These are phyloP conservation scores for Apotomis betuletana DNA, from an alignment of 2,888 invertebrate genomes.

Conservation along the genomic window DNA sequence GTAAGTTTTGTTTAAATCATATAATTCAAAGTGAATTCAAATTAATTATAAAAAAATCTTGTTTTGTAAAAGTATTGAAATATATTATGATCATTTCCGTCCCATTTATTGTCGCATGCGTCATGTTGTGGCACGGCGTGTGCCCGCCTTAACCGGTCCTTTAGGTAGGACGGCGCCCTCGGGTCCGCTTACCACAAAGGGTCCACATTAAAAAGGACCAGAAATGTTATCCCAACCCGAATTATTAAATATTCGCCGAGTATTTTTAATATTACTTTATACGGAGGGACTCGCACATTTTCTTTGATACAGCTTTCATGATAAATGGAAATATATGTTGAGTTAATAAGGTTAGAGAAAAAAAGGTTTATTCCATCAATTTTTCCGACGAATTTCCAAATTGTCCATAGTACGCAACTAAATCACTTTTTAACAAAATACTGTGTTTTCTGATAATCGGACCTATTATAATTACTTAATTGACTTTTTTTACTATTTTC, in stretches of 20 bases:
- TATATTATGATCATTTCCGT: neutral
- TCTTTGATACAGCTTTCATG: conserved; percentile 31
- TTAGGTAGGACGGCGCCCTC: conserved; percentile 38
- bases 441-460: too few relatives aligned
- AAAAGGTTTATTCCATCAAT: neutral
- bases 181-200: conserved; percentile 47
- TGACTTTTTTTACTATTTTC: neutral
- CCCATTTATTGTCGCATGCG: conserved; percentile 10
- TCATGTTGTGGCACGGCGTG: conserved; percentile 4
- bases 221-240: conserved; percentile 65
- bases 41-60: too few relatives aligned
- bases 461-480: too few relatives aligned
- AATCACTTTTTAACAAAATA: too few relatives aligned
- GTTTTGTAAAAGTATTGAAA: neutral
- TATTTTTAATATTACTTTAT: conserved; percentile 62
- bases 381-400: neutral
- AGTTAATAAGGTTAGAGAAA: conserved; percentile 1
- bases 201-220: conserved; percentile 52
- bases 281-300: conserved; percentile 45
- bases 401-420: too few relatives aligned
- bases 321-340: conserved; percentile 24
- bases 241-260: conserved; percentile 65
- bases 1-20: too few relatives aligned
- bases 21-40: too few relatives aligned
- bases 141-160: neutral